Base-by-base conservation (phyloP, 2,797 vertebrate species). In the Astyanax mexicanus region DNA sequence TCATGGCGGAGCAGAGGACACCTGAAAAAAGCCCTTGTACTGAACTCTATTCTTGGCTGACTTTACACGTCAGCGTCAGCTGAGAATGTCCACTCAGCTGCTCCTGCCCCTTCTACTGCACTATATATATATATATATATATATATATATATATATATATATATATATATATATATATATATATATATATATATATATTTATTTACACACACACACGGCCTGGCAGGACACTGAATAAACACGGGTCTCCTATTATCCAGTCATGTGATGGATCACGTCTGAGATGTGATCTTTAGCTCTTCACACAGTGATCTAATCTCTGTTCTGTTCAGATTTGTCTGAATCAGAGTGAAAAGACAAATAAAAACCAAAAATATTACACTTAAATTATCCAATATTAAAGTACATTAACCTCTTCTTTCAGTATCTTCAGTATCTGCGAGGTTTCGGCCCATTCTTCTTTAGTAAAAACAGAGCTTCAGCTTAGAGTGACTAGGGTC, bases 41-140 rank as follows among this genome's bases (percentile, higher is more conserved):
- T 25, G 69, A 35, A 17, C 38, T 67, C 74, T 82, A 77, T 82
- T 82, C 65, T 70, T 42, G 70, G 70, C 69, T 54, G 12, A 21
- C 54, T 72, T 23, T 68, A 49, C 27, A 23, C 51, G 45, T 25
- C 19, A 69, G 69, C 13, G 66, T 69, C 81, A 82, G 81, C 70
- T 82, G 81, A 77, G 77, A 80, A 80, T 82, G 80, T 76, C 57
- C 57, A 66, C 55, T 32, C 29, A 32, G 29, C 29, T 32, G 29
- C 5, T n/a, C 25, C 23, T 19, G 57, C 70, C 61, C 69, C 37
- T 5, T 6, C 17, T 57, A 11, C 57, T 68, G 62, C 2, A n/a
- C 57, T 72, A 72, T 69, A 64, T 75, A 75, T 74, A 69, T 62
- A 77, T 6, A 75, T 73, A 72, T 49, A 75, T 15, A 6, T n/a